Conservation (phyloP, 1,140 invertebrate genomes). For the Melipona quadrifasciata region DNA sequence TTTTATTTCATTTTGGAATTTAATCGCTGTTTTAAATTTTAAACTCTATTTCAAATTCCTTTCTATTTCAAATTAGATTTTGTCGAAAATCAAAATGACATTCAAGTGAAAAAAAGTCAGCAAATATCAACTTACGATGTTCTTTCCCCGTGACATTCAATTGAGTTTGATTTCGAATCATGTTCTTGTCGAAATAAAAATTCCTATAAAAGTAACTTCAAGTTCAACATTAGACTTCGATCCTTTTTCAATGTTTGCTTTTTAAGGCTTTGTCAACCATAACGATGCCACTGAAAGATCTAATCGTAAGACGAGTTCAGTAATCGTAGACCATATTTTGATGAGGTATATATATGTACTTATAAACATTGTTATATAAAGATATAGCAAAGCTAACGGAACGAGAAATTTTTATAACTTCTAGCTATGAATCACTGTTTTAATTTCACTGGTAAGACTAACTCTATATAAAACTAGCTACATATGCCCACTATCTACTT, state of each 20-base stretch:
- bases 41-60: too few relatives aligned
- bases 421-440: conserved; percentile 4
- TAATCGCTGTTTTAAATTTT: too few relatives aligned
- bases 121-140: too few relatives aligned
- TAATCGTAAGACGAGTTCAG: neutral
- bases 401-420: neutral
- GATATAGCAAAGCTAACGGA: conserved; percentile 1
- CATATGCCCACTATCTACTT: neutral
- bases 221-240: neutral
- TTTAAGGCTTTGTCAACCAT: neutral
- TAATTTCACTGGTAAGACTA: neutral
- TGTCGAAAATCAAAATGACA: too few relatives aligned
- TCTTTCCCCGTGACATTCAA: neutral
- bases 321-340: neutral
- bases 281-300: conserved; percentile 6
- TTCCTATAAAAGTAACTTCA: neutral
- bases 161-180: neutral
- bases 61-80: too few relatives aligned
- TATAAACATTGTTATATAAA: conserved; percentile 14
- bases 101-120: too few relatives aligned
- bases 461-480: conserved; percentile 14
- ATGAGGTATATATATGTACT: neutral
- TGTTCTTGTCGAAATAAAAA: neutral
- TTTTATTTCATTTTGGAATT: too few relatives aligned
- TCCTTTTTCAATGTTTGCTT: neutral